Evolutionary conservation across 2,888 invertebrate genomes (phyloP), one percentile per base, ranked within the genome.

Genomic region (Hybos culiciformis): DNA sequence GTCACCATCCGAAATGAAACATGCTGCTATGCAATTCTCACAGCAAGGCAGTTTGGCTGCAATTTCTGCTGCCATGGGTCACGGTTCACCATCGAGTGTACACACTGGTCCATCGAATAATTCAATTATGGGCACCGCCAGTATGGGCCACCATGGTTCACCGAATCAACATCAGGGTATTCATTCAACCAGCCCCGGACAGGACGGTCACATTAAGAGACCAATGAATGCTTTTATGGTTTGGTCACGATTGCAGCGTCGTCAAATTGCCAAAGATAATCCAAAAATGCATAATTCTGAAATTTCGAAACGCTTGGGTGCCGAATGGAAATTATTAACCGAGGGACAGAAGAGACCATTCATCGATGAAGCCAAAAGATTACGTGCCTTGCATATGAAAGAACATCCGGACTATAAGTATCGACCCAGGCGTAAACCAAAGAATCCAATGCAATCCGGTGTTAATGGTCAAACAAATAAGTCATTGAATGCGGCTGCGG

Each of bases 181-280:
- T 18, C 20, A 38, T 23, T 39, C 42, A 37, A 61, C 62, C 11
- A 63, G 65, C 1, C 65, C 66, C 0, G 64, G 64, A 1, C 65
- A 66, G 48, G 83, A 83, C 54, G 80, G 78, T 9, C 90, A 92
- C 67, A 91, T 96, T 59, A 96, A 94, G 66, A 72, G 94, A 17
- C 94, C 94, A 3, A 94, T 96, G 94, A 94, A 94, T 69, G 93
- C 94, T 0, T 94, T 94, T 69, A 94, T 94, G 92, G 93, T 67
- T 11, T 93, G 93, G 93, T 91, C 92, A 5, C 70, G 92, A 33
- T 81, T 90, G 32, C 91, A 93, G 64, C 71, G 93, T 14, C 75
- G 90, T 42, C 88, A 91, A 67, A 93, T 94, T 58, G 90, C 93
- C 2, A 78, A 86, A 66, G 91, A 93, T 55, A 92, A 93, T 62